phyloP scores from a whole-genome alignment of 2,797 vertebrate genomes.

The Cryptoprocta ferox region DNA sequence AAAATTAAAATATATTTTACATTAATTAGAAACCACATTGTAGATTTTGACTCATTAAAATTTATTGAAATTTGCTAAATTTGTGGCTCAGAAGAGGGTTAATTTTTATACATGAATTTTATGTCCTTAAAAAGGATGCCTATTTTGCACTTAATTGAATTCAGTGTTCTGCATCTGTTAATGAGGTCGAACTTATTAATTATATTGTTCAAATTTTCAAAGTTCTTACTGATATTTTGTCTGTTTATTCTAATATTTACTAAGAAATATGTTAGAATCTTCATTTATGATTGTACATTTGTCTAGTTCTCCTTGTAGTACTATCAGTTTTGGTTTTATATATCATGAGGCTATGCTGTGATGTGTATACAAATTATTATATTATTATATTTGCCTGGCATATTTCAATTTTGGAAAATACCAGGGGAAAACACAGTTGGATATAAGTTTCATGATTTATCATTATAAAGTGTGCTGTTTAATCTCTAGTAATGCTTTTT shows the following conservation, averaged over 20 bases:
- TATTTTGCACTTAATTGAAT: background rate
- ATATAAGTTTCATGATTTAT: background rate
- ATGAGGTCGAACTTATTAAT: background rate
- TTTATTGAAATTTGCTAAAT: background rate
- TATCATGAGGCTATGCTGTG: background rate
- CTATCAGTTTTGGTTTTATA: background rate
- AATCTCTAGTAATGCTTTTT: background rate
- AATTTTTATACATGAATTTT: background rate
- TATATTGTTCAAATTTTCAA: background rate
- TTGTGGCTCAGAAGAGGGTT: background rate
- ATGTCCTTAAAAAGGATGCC: background rate
- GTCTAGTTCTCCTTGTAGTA: background rate
- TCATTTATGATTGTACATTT: background rate
- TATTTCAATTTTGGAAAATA: background rate
- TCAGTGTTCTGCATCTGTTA: background rate
- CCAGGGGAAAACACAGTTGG: background rate
- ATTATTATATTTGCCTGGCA: background rate
- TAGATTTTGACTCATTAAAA: background rate
- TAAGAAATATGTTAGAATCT: background rate
- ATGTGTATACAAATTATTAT: background rate
- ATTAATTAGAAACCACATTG: background rate
- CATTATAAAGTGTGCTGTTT: background rate
- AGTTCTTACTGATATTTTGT: constrained; percentile 18
- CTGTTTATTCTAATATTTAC: background rate
- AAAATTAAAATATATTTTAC: background rate